Conservation (phyloP, 1,140 invertebrate species). For the Chrysomallon squamiferum region DNA sequence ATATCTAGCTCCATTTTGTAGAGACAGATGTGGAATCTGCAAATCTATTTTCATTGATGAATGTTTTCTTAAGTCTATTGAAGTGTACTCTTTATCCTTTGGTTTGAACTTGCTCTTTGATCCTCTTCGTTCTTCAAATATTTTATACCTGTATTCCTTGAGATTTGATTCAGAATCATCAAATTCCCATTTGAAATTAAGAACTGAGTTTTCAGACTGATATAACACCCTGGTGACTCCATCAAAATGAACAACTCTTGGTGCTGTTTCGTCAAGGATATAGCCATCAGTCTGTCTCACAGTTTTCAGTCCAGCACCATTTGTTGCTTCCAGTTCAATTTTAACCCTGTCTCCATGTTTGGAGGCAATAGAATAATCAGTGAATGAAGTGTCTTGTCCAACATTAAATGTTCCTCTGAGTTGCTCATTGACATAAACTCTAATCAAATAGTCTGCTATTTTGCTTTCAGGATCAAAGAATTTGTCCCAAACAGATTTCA, state of each 20-base stretch:
- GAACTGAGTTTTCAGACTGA: constrained; percentile 8
- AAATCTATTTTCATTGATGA: neutral
- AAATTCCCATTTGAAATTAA: constrained; percentile 26
- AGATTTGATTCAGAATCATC: constrained; percentile 29
- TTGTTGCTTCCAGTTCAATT: constrained; percentile 16
- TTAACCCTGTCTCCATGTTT: constrained; percentile 23
- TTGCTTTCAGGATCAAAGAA: constrained; percentile 36
- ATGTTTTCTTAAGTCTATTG: neutral
- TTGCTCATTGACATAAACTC: constrained; percentile 25
- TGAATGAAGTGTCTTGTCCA: constrained; percentile 11
- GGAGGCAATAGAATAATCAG: constrained; percentile 23
- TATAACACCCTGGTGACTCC: constrained; percentile 11
- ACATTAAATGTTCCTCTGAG: constrained; percentile 9
- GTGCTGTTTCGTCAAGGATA: constrained; percentile 30
- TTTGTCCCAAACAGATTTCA: constrained; percentile 16
- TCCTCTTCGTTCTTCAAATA: constrained; percentile 19
- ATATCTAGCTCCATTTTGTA: constrained; percentile 24
- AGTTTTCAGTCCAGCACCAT: constrained; percentile 20
- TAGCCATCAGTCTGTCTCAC: constrained; percentile 21
- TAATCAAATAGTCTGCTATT: constrained; percentile 20
- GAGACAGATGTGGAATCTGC: constrained; percentile 6
- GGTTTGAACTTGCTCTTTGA: constrained; percentile 21
- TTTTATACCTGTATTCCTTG: constrained; percentile 21
- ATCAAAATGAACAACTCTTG: constrained; percentile 14
- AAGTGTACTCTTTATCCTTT: neutral